Evolutionary conservation across 2,888 invertebrate genomes (phyloP).

Genomic region (Drosophila fungiperda): DNA sequence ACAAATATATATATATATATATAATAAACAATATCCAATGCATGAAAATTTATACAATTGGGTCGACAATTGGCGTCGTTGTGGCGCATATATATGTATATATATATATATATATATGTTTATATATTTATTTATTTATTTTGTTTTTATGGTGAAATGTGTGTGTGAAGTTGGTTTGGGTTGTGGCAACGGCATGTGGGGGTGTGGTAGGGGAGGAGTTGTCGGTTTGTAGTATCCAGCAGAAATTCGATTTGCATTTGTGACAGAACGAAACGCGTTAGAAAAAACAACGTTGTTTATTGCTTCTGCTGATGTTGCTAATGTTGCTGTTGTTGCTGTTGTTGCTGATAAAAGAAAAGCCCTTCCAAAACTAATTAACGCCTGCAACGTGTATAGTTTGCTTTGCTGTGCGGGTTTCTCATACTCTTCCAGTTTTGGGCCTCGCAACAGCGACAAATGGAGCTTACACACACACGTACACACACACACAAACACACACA

Average conservation of each 20-base stretch:
- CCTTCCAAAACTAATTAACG: conserved; percentile 77
- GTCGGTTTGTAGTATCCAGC: conserved; percentile 5
- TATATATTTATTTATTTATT: neutral
- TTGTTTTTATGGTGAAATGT: neutral
- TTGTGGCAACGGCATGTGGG: neutral
- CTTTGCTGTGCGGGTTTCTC: conserved; percentile 47
- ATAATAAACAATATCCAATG: conserved; percentile 2
- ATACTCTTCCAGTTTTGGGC: conserved; percentile 40
- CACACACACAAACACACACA: neutral
- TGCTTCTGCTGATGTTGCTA: conserved; percentile 17
- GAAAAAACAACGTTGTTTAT: conserved; percentile 34
- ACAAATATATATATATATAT: neutral
- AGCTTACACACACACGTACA: neutral
- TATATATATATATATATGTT: neutral
- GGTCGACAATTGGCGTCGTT: conserved; percentile 52
- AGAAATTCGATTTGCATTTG: conserved; percentile 74
- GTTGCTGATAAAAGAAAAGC: conserved; percentile 75
- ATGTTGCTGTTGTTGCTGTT: conserved; percentile 31
- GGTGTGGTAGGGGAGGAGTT: neutral
- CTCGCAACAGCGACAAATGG: conserved; percentile 31
- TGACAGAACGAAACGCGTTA: conserved; percentile 76
- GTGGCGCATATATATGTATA: conserved; percentile 16
- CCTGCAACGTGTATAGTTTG: conserved; percentile 67
- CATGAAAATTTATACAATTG: conserved; percentile 60
- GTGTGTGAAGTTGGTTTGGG: neutral